Percentiles rank a stretch among this genome's conserved stretches.
Conservation (phyloP, 1,140 invertebrate genomes). For the Hirudo medicinalis region DNA sequence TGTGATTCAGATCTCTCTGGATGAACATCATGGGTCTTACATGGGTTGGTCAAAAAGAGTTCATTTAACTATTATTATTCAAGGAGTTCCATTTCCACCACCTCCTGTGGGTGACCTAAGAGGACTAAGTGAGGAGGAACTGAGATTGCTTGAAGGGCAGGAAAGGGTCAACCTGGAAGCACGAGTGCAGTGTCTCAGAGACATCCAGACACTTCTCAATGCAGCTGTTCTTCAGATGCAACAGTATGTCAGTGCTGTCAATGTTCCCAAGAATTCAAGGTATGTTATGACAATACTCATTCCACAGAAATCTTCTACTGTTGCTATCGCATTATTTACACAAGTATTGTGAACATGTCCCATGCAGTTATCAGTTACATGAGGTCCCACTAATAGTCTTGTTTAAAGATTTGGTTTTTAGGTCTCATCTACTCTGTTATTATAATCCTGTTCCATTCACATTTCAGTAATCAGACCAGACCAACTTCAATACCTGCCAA, state of each 20-base stretch:
- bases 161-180: conserved; percentile 75
- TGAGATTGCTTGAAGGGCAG: conserved; percentile 71
- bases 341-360: no score
- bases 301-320: no score
- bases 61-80: not conserved
- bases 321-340: no score
- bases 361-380: no score
- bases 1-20: no score
- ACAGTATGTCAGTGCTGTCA: conserved; percentile 54
- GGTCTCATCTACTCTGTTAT: not conserved
- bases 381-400: no score
- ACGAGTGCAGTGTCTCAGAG: conserved; percentile 65
- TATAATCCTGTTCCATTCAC: not conserved
- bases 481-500: no score
- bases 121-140: conserved; percentile 50
- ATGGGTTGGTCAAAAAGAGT: no score
- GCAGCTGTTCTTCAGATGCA: conserved; percentile 74
- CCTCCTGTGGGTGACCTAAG: conserved; percentile 27
- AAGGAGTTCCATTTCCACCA: conserved; percentile 20
- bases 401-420: not conserved
- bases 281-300: no score
- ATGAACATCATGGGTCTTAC: no score
- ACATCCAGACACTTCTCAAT: conserved; percentile 74
- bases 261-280: not conserved
- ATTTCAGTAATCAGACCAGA: no score